Base-by-base conservation (phyloP, 2,888 invertebrate species). In the Flexamia atlantica region DNA sequence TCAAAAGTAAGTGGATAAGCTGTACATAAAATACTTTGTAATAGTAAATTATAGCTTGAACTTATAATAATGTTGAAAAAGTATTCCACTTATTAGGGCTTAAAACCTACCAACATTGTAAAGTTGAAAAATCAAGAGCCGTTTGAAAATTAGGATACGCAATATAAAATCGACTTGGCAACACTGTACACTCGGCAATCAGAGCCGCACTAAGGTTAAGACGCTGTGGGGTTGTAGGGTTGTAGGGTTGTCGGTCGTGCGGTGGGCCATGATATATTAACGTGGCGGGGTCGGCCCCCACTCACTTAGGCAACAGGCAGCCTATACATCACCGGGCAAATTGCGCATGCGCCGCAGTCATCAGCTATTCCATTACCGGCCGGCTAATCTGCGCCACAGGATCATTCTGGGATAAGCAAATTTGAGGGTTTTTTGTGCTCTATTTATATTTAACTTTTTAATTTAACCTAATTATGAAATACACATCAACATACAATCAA, bases 231-330 rank as follows among this genome's bases (percentile, higher is more conserved):
- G 57, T 20, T 57, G 25, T 5, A 28, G 64, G 25, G 28, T 64
- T 64, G 64, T 64, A 64, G 64, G 28, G 57, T 30, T 64, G 64
- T n/a, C 30, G 64, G 64, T 28, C 40, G 40, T 20, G 40, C 5
- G 40, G 40, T 70, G 70, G 40, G 40, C 5, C 70, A 70, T 70
- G 70, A 70, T 70, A 40, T 70, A 70, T 70, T 36, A 70, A 70
- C 70, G 40, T 2, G 36, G 32, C 70, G 32, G 40, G 32, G 70
- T n/a, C 14, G 2, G 40, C 7, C 36, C 70, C 70, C 70, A 36
- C 70, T 70, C 70, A 70, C 70, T 70, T 70, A 70, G 70, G 70
- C 70, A 70, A 70, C 70, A 70, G 70, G 70, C 70, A 70, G 70
- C 40, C 70, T 70, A 70, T 70, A 70, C 20, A 70, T 70, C 76